Evolutionary conservation across 2,888 invertebrate genomes (phyloP), one percentile per base, ranked within the genome.

Genomic region (Pristionchus exspectatus): DNA sequence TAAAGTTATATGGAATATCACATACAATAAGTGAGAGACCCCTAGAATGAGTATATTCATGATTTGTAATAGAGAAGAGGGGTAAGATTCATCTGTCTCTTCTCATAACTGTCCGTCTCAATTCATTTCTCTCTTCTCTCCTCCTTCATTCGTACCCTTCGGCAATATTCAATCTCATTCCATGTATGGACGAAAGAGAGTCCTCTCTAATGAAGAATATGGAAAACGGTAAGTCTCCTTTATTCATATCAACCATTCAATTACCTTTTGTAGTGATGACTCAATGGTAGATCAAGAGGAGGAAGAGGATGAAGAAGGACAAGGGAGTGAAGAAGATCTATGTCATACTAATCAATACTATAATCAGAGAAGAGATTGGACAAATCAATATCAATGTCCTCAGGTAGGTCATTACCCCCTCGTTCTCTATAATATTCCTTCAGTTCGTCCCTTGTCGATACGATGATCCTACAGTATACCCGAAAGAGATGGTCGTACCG

Each of bases 271-370:
- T 12, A 83, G 83, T 27, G 83, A 83, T 54, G 83, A 54, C 7
- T 54, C 54, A n/a, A 44, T 56, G 27, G 83, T 12, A 18, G 87
- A 72, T 21, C 18, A 69, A 27, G 87, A 87, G 54, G 72, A 87
- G 27, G 87, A 50, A 54, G 87, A 59, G 5, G 87, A 50, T 21
- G 87, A 69, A 38, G 86, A 59, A 69, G 66, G 38, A n/a, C 69
- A 69, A 69, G 87, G 69, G 10, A 74, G 74, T 21, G 87, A 87
- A 27, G 87, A 87, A 18, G 86, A 86, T n/a, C 27, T 86, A 59
- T 56, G 59, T 85, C 63, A 66, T 10, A 33, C 38, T 14, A 66
- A 63, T 30, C 84, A 84, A 56, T 84, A 84, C 16, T 86, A 86
- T 38, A 24, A 66, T n/a, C 27, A 30, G 4, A 33, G 86, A 38